Conservation (phyloP, 1,140 invertebrate species). For the Drosophila athabasca region DNA sequence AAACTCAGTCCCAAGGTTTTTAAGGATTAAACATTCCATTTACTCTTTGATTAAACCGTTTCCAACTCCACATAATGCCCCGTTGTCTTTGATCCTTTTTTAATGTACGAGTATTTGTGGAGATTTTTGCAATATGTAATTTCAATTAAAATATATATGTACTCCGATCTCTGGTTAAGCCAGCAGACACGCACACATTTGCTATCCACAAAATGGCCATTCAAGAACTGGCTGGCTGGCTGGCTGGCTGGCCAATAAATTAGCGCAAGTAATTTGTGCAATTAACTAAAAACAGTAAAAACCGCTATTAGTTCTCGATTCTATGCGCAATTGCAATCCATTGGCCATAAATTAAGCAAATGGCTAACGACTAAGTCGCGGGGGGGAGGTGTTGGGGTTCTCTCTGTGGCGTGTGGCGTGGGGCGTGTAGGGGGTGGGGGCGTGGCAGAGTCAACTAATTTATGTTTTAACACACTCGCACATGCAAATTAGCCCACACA, state of each 20-base stretch:
- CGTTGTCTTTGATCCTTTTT: no score
- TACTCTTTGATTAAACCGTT: no score
- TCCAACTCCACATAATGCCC: no score
- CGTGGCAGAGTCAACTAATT: conserved; percentile 51
- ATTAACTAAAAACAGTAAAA: conserved; percentile 65
- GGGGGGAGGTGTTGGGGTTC: no score
- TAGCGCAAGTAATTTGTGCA: conserved; percentile 67
- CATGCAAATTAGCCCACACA: conserved; percentile 70
- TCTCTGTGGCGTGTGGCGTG: not conserved
- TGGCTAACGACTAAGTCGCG: conserved; percentile 32
- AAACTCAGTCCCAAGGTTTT: no score
- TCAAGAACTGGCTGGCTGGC: not conserved
- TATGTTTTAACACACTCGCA: conserved; percentile 71
- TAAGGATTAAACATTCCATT: no score
- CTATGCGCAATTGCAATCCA: conserved; percentile 53
- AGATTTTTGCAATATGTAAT: no score
- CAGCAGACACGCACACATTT: not conserved
- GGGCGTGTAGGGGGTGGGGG: no score
- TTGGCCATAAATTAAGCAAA: conserved; percentile 54
- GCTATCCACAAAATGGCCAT: conserved; percentile 42
- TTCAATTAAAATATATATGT: no score
- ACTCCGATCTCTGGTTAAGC: not conserved
- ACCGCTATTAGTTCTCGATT: conserved; percentile 48
- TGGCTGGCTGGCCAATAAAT: conserved; percentile 53
- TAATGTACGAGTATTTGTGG: no score